Conservation (phyloP, 1,140 invertebrate species). For the Radopholus similis region DNA sequence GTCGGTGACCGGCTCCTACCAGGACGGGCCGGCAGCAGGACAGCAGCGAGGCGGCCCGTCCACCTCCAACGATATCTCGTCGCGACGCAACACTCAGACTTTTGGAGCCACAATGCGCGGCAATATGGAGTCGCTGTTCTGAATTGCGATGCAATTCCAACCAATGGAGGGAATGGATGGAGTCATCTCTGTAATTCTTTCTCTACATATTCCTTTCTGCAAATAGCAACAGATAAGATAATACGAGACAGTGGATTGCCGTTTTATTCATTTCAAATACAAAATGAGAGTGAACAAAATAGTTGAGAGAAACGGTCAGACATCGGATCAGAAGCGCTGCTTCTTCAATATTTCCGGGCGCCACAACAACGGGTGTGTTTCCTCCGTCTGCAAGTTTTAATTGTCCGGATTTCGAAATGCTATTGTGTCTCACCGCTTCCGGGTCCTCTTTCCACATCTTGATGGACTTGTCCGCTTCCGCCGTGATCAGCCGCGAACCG, state of each 20-base stretch:
- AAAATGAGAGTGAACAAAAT: not conserved
- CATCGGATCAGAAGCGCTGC: conserved; percentile 33
- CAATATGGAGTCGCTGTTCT: conserved; percentile 42
- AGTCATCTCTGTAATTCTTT: not conserved
- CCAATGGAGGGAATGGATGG: not conserved
- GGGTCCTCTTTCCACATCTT: conserved; percentile 99
- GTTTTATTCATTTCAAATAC: not conserved
- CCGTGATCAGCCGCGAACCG: conserved; percentile 84
- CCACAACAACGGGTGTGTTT: conserved; percentile 94
- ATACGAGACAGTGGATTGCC: not conserved
- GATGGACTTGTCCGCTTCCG: conserved; percentile 97
- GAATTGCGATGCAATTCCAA: not conserved
- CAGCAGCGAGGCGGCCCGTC: not conserved
- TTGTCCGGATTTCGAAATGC: not conserved
- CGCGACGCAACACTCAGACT: conserved; percentile 27
- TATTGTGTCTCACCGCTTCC: conserved; percentile 69
- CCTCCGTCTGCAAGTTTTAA: conserved; percentile 73
- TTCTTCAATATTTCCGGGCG: conserved; percentile 86
- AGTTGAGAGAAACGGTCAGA: not conserved
- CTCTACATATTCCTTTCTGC: not conserved
- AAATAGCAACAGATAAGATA: not conserved
- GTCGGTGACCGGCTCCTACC: conserved; percentile 32
- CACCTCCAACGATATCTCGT: conserved; percentile 21
- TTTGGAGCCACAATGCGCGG: conserved; percentile 33
- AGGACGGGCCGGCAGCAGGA: conserved; percentile 32